phyloP scores from a whole-genome alignment of 2,113 vertebrate genomes.

The Alethe castanea region DNA sequence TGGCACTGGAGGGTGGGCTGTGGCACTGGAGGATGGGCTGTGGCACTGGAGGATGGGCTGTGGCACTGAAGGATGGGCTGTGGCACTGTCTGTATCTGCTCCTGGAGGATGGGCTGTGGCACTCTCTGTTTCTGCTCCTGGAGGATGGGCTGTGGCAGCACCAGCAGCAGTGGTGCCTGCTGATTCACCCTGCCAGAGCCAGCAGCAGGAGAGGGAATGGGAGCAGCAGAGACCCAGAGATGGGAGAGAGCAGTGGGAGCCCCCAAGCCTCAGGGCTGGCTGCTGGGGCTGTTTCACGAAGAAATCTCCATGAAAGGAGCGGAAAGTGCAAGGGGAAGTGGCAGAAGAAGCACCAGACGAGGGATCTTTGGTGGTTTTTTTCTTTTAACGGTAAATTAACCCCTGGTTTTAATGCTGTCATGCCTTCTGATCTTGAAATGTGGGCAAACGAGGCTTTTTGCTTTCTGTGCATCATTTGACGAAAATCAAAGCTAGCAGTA shows the following conservation, averaged over 20 bases:
- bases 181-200: constrained; percentile 10
- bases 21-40: no score
- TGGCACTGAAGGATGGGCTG: background rate
- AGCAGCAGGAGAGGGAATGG: background rate
- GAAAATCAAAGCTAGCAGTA: constrained; percentile 45
- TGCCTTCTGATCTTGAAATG: constrained; percentile 4
- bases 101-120: no score
- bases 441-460: background rate
- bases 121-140: no score
- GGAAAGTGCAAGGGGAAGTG: constrained; percentile 19
- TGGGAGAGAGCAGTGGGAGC: background rate
- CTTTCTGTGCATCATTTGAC: constrained; percentile 1
- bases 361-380: background rate
- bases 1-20: no score
- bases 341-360: background rate
- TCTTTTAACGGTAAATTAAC: constrained; percentile 43
- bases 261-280: fast-evolving
- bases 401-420: background rate
- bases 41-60: no score
- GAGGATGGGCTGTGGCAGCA: background rate
- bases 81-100: no score
- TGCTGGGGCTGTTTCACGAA: background rate
- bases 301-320: background rate
- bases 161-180: background rate
- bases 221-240: background rate